These are phyloP conservation scores for Gallinago media DNA, from an alignment of 2,113 vertebrate genomes.

Conservation along the genomic window DNA sequence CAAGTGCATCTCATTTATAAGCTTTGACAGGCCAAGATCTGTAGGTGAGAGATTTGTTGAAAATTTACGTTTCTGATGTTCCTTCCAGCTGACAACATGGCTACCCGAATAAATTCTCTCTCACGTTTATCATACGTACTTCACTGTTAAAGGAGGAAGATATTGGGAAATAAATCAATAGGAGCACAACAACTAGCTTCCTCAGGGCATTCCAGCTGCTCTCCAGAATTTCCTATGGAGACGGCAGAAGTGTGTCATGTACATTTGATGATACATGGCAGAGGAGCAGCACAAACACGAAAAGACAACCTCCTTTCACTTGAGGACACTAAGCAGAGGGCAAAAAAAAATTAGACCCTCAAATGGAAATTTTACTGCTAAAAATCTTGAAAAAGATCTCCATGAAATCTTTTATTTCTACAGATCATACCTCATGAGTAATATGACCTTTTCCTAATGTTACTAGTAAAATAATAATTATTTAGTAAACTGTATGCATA, in stretches of 20 bases:
- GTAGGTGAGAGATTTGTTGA: background rate
- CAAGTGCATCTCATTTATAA: background rate
- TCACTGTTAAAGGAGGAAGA: background rate
- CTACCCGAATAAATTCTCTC: background rate
- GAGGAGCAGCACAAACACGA: background rate
- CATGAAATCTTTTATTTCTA: background rate
- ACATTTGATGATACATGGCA: accelerated
- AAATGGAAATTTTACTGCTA: background rate
- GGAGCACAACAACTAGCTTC: background rate
- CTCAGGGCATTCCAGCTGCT: background rate
- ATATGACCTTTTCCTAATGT: background rate
- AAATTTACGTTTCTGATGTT: background rate
- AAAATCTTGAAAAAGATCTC: background rate
- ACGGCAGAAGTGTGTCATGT: background rate
- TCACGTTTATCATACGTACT: accelerated
- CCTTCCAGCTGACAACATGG: background rate
- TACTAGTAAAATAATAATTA: too few species aligned
- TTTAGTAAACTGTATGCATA: background rate
- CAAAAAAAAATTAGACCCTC: background rate
- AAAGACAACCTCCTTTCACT: background rate
- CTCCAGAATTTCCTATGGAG: background rate
- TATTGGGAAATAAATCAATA: background rate
- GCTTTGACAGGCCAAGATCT: background rate
- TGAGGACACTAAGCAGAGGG: background rate
- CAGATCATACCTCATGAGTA: background rate